Evolutionary conservation across 2,797 vertebrate species (phyloP), one percentile per base, ranked within the genome.

Genomic region (Apogon talboti): DNA sequence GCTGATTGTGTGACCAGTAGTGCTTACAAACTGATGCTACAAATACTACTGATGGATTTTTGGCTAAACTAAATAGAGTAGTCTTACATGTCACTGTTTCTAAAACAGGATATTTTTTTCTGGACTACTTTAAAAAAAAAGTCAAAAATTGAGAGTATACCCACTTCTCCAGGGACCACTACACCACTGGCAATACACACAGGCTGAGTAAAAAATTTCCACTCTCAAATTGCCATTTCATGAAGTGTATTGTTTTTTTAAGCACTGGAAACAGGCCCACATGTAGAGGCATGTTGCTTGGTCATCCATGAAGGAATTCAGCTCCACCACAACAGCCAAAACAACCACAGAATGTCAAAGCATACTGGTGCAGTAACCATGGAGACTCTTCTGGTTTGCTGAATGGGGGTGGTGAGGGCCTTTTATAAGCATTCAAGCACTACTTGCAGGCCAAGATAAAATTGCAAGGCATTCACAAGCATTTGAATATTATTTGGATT

Each of bases 291-390:
- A 7, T 43, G 78, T 66, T 58, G 81, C 71, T 48, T n/a, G 30
- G 47, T 82, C 66, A 51, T 40, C 65, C 61, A 10, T 50, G 42
- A 59, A 84, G 74, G 83, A 81, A 85, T 85, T 4, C 53, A 35
- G 68, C 77, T 40, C 52, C 50, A 37, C 62, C 69, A 62, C 64
- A 68, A 60, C 64, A 54, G 42, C 71, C 59, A 54, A 43, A 68
- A 57, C 57, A 66, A 51, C 60, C 74, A 7, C 50, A 41, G 56
- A 44, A 46, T 44, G 60, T 38, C 52, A 46, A 11, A 44, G 63
- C 65, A 44, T 60, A 42, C 59, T 18, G 57, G 24, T 21, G 71
- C 46, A 5, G 71, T 71, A n/a, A 51, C 76, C 74, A 69, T 35
- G 69, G 78, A 59, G 74, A 76, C 57, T 2, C 4, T 18, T 44